Base-by-base conservation (phyloP, 2,888 invertebrate species). In the Polietes domitor region DNA sequence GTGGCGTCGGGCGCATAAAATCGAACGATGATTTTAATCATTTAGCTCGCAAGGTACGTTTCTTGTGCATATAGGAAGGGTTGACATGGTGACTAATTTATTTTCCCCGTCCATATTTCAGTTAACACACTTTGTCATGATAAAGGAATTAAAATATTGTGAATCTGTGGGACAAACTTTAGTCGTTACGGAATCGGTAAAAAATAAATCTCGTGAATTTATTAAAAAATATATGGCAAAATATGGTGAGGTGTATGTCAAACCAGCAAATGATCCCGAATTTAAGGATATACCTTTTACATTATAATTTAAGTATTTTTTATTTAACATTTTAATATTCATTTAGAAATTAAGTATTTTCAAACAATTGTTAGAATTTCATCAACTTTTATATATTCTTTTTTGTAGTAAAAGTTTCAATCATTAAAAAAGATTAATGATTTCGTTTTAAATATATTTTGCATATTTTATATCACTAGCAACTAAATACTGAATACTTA, bases 211-310 rank as follows among this genome's bases (percentile, higher is more conserved):
- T 21, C 96, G 96, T 91, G 98, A 98, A 92, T 99, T 97, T 92
- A 97, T 99, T 77, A 95, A 95, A 89, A 98, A 98, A 91, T 99
- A 99, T 92, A 99, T 99, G 99, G 95, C 95, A 26, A 98, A 98
- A 92, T 98, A 97, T 92, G 98, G 98, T 0, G 94, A 96, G 1
- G 94, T 95, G 84, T 90, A 89, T 82, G 83, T 88, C 15, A 87
- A 88, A 65, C 89, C 89, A 7, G 86, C 86, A 32, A 89, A 89
- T 83, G 90, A 90, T 87, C 89, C 89, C 1, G 89, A 90, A 82
- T 90, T 88, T 85, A 89, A 88, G 80, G 89, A 90, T 79, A 89
- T 89, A 87, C 88, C 88, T 41, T 88, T 88, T 82, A 85, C 83
- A 19, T 71, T 87, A 47, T 86, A 86, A 82, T 71, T 80, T 74